phyloP scores from a whole-genome alignment of 2,113 vertebrate genomes.

The Anhinga anhinga region DNA sequence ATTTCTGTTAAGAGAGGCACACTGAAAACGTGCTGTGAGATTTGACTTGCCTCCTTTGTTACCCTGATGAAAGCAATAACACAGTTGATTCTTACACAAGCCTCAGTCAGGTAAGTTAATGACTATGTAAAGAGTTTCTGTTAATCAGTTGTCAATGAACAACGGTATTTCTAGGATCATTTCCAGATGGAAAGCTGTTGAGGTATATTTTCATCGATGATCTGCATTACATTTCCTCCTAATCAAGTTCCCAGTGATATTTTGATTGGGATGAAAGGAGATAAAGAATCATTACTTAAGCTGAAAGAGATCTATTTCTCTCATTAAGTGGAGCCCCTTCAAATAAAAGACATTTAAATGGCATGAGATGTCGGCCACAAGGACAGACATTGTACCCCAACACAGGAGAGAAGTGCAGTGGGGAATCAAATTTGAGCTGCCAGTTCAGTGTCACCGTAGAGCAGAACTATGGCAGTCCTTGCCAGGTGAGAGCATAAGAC shows the following conservation, averaged over 20 bases:
- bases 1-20: neutral
- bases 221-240: neutral
- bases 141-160: neutral
- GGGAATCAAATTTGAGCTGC: neutral
- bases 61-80: neutral
- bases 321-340: neutral
- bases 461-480: neutral
- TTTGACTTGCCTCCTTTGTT: neutral
- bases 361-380: neutral
- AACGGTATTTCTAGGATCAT: neutral
- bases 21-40: neutral
- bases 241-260: neutral
- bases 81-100: neutral
- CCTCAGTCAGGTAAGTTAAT: neutral
- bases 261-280: neutral
- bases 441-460: neutral
- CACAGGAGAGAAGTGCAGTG: fast-evolving
- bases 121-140: neutral
- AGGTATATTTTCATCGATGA: neutral
- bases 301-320: neutral
- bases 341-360: neutral
- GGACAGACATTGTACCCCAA: neutral
- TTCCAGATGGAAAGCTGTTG: neutral
- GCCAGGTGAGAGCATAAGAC: neutral
- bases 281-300: neutral